Conservation (phyloP, 1,140 invertebrate genomes). For the Dinothrombium tinctorium region DNA sequence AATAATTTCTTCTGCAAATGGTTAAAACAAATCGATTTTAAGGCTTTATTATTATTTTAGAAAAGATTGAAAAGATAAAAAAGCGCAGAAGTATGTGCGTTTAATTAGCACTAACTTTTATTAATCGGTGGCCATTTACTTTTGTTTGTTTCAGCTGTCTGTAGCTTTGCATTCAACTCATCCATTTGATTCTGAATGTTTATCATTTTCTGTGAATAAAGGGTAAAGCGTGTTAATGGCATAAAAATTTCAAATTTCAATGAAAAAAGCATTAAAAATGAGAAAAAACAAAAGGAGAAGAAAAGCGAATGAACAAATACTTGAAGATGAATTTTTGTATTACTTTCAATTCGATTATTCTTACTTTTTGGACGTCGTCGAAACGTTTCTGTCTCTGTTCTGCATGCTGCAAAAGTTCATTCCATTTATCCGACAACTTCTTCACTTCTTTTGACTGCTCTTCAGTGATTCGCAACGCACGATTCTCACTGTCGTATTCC, state of each 20-base stretch:
- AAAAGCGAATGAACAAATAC: too few relatives aligned
- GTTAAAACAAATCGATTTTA: too few relatives aligned
- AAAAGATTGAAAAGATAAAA: slow-evolving; percentile 24
- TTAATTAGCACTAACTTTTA: slow-evolving; percentile 33
- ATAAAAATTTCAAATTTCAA: not conserved
- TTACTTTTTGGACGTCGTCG: slow-evolving; percentile 65
- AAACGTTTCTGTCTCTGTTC: slow-evolving; percentile 60
- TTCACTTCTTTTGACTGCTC: slow-evolving; percentile 68
- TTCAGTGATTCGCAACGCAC: too few relatives aligned
- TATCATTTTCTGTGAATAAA: slow-evolving; percentile 57
- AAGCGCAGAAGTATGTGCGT: slow-evolving; percentile 47
- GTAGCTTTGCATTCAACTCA: slow-evolving; percentile 50
- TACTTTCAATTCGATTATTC: too few relatives aligned
- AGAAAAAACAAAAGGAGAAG: too few relatives aligned
- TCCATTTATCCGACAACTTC: slow-evolving; percentile 83
- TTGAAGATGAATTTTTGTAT: too few relatives aligned
- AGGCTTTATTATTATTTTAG: too few relatives aligned
- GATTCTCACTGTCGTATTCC: too few relatives aligned
- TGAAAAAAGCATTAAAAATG: not conserved
- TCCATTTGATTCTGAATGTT: slow-evolving; percentile 63
- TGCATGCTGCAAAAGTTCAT: slow-evolving; percentile 56
- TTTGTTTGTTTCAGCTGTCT: slow-evolving; percentile 51
- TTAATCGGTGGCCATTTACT: slow-evolving; percentile 34
- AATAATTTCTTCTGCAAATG: too few relatives aligned
- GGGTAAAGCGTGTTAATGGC: not conserved